Conservation (phyloP, 92 coral and sea anemone genomes). For the Zoanthus gigantus region DNA sequence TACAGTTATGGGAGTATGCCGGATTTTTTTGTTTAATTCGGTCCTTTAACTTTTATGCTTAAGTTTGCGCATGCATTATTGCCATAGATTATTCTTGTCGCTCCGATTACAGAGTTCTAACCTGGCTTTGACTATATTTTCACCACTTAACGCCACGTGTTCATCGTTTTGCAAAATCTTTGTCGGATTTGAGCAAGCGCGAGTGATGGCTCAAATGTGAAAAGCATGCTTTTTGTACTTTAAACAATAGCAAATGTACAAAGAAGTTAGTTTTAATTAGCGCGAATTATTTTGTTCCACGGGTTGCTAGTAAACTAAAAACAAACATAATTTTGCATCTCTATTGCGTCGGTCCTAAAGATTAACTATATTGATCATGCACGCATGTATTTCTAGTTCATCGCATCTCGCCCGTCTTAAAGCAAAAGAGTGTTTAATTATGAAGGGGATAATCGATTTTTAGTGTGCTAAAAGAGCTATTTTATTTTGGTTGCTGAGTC, state of each 20-base stretch:
- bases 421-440: background rate
- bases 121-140: too few species aligned
- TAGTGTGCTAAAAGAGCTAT: background rate
- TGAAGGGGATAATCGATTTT: background rate
- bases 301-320: too few species aligned
- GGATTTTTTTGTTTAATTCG: too few species aligned
- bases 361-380: constrained; percentile 2
- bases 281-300: background rate
- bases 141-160: too few species aligned
- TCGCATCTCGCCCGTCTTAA: background rate
- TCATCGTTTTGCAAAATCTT: too few species aligned
- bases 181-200: too few species aligned
- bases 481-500: background rate
- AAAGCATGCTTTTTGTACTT: background rate
- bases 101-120: too few species aligned
- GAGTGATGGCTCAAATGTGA: too few species aligned
- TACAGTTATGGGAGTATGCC: too few species aligned
- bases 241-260: background rate
- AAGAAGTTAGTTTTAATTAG: background rate
- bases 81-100: too few species aligned
- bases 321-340: background rate
- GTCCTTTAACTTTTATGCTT: too few species aligned
- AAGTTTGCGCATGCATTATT: too few species aligned
- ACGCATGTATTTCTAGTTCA: background rate
- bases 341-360: background rate